phyloP scores from a whole-genome alignment of 2,888 invertebrate genomes.

The Gasteruption jaculator region DNA sequence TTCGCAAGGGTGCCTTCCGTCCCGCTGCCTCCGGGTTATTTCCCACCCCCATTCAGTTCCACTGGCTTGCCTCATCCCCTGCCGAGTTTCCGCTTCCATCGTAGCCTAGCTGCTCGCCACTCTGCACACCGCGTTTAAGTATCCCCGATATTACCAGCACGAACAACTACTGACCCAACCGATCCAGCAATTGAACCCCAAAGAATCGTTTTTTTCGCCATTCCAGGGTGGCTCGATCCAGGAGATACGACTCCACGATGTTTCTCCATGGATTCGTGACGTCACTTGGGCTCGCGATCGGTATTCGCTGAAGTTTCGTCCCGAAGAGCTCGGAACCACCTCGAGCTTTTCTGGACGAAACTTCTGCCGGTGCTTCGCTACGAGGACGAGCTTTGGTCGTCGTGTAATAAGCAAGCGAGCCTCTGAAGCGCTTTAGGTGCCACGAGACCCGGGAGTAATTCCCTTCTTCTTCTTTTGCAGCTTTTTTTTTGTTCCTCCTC shows the following conservation, averaged over 20 bases:
- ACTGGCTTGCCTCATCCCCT: constrained; percentile 8
- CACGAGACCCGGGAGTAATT: constrained; percentile 27
- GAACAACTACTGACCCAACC: constrained; percentile 8
- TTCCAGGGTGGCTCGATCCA: no score
- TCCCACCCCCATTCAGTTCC: constrained; percentile 25
- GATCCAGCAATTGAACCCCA: no score
- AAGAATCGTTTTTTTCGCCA: no score
- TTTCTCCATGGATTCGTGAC: no score
- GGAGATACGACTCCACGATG: no score
- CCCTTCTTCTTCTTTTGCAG: no score
- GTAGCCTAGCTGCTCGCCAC: no score
- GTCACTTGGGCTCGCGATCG: no score
- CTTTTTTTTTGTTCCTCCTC: no score
- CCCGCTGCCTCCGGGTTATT: constrained; percentile 31
- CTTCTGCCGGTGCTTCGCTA: constrained; percentile 15
- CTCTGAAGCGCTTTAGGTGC: constrained; percentile 26
- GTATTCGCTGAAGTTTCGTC: no score
- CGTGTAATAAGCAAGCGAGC: constrained; percentile 33
- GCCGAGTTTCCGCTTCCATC: no score
- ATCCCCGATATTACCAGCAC: constrained; percentile 29
- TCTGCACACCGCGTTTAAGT: constrained; percentile 36
- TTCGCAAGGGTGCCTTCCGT: constrained; percentile 38
- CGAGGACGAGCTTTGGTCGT: constrained; percentile 23
- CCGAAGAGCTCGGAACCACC: not conserved
- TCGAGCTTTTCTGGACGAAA: constrained; percentile 17